Base-by-base conservation (phyloP, 2,797 vertebrate species). In the Acanthurus lineatus region DNA sequence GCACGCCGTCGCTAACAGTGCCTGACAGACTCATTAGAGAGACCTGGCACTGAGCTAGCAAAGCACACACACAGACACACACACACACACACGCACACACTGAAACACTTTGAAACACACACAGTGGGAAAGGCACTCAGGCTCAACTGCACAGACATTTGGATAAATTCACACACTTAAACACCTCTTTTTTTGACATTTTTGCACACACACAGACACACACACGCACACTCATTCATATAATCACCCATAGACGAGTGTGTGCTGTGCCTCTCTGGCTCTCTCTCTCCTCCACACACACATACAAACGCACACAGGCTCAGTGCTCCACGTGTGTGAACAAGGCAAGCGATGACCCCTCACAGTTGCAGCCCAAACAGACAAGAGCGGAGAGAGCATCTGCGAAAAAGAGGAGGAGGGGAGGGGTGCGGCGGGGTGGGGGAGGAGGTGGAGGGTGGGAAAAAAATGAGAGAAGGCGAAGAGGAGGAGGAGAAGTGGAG, bases 21-120 rank as follows among this genome's bases (percentile, higher is more conserved):
- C 92, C 92, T 94, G 94, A 95, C 94, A 95, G 93, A 93, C 93
- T 95, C 93, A 94, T 95, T 94, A 95, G 93, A 92, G 93, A 92
- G 93, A 93, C 91, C 94, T 94, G 94, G 94, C 93, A 93, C 91
- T 90, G 90, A 91, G 93, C 92, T 92, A 51, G 87, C 86, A 91
- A 88, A 72, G 77, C 81, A 63, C 49, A 53, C 76, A 63, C 66
- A 77, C 83, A 85, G 68, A 75, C 45, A 82, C 87, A 89, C 87
- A 73, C 70, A 63, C 49, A 53, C 76, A 63, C 66, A 77, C 83
- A 85, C 69, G 73, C 45, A 82, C 87, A 89, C 87, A 73, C 70
- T 64, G 69, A 73, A 68, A 87, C 85, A 84, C 82, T 84, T 79
- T 74, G 64, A 89, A 70, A 82, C 82, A 84, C 83, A 77, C 76